Base-by-base conservation (phyloP, 2,888 invertebrate species). In the Alitta virens region DNA sequence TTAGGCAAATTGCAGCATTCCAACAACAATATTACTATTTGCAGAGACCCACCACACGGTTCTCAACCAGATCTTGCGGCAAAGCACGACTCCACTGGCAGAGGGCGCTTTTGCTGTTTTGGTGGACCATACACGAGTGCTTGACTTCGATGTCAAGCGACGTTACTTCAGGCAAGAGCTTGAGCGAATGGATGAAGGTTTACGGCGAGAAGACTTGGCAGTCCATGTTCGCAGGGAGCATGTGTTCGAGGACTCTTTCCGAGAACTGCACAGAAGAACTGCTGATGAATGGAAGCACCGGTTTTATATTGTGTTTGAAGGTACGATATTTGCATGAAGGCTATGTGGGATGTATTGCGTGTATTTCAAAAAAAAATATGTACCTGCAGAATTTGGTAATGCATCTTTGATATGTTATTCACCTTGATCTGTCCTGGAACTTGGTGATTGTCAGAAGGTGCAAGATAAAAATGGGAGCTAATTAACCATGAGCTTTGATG, bases 241-340 rank as follows among this genome's bases (percentile, higher is more conserved):
- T 71, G 90, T 94, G 1, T 94, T 94, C 78, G 92, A 92, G 79
- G 93, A 94, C 76, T 92, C 92, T 0, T 94, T 91, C 83, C 86
- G 92, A 60, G 92, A 93, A 75, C 84, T 94, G 55, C 91, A 91
- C 79, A 86, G 93, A 42, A 85, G 91, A 56, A 86, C 89, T 46
- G 88, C 91, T 0, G 90, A 91, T 74, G 93, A 94, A 78, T 94
- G 94, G 94, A 93, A 92, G 78, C 91, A 92, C 81, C 85, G 92
- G 54, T 93, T 94, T 82, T 93, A 92, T 79, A 92, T 94, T 75
- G 91, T 92, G 0, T 94, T 94, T 82, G 92, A 93, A 87, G 92
- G 91, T 89, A 82, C 1, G 25, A 14, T 50, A 7, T 18, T 24
- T 21, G 18, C 16, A 49, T 9, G 5, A 33, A 33, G n/a, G n/a